These are phyloP conservation scores for Malurus elegans DNA, from an alignment of 2,113 vertebrate species.

Conservation along the genomic window DNA sequence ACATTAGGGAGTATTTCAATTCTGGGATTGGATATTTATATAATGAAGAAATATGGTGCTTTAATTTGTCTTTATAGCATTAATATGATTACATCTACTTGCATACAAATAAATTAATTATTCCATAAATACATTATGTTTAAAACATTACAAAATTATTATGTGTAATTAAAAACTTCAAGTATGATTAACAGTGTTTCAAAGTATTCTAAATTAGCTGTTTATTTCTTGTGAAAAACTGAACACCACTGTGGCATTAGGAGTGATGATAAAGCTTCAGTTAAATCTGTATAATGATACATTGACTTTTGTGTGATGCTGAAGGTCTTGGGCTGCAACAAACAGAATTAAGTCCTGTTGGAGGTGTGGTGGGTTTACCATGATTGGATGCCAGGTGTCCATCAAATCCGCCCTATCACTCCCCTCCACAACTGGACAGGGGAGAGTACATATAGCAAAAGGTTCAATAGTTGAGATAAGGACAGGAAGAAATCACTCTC, in stretches of 20 bases:
- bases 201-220: conserved; percentile 34
- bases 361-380: neutral
- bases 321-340: neutral
- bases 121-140: conserved; percentile 36
- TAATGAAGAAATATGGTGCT: neutral
- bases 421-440: neutral
- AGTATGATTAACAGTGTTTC: conserved; percentile 27
- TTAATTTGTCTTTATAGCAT: conserved; percentile 43
- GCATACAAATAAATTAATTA: conserved; percentile 35
- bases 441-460: neutral
- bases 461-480: neutral
- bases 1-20: neutral
- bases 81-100: conserved; percentile 51
- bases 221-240: conserved; percentile 35
- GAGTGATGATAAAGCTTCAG: neutral
- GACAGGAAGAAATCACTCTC: neutral
- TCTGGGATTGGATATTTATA: neutral
- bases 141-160: conserved; percentile 44
- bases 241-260: neutral
- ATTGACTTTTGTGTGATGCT: neutral
- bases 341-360: neutral
- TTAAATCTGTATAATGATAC: neutral
- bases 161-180: conserved; percentile 1
- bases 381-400: neutral
- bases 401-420: neutral